Percentiles rank a stretch among this genome's conserved stretches.
phyloP scores from a whole-genome alignment of 2,113 vertebrate genomes.

The Pogona vitticeps region DNA sequence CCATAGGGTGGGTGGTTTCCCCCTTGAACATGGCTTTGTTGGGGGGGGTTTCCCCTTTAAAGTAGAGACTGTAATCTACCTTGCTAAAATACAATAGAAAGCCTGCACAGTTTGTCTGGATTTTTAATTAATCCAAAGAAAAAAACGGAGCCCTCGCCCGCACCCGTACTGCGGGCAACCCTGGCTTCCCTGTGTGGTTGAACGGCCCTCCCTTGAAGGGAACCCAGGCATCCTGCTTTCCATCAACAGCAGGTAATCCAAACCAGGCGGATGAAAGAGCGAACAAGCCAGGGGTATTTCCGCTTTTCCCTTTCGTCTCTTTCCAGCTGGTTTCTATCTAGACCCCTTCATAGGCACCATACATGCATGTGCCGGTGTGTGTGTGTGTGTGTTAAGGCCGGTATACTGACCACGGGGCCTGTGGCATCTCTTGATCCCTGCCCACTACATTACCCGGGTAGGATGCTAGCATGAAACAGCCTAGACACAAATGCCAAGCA shows the following conservation, averaged over 20 bases:
- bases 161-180: not conserved
- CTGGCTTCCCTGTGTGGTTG: not conserved
- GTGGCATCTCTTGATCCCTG: not conserved
- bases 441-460: not conserved
- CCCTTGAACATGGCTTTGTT: not conserved
- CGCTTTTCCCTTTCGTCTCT: slow-evolving; percentile 14
- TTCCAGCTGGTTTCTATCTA: slow-evolving; percentile 41
- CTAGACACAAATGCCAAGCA: too few species aligned
- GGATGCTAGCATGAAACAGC: not conserved
- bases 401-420: not conserved
- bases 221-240: slow-evolving; percentile 28
- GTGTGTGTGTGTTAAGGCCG: not conserved
- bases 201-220: not conserved
- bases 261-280: not conserved
- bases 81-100: too few species aligned
- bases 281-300: slow-evolving; percentile 24
- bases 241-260: slow-evolving; percentile 33
- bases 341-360: not conserved
- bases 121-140: not conserved
- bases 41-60: not conserved
- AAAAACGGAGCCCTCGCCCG: not conserved
- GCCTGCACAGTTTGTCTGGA: not conserved
- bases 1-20: not conserved
- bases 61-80: not conserved
- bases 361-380: not conserved